Conservation (phyloP, 2,797 vertebrate species). For the Antennarius maculatus region DNA sequence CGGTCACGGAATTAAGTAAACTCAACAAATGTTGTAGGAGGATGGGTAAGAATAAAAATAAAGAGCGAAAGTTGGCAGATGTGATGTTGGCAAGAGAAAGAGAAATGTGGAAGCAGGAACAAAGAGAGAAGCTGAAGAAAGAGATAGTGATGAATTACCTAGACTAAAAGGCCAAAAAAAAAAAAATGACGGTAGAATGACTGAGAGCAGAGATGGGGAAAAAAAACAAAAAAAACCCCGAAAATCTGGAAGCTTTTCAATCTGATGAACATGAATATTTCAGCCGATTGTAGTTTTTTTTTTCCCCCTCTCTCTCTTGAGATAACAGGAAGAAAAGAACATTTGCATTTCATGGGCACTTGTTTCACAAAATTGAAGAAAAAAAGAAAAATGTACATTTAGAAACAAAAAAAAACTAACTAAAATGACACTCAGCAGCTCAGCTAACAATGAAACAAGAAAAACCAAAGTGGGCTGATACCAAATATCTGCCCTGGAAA, state of each 20-base stretch:
- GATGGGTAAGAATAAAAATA: background rate
- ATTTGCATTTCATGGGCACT: conserved; percentile 3
- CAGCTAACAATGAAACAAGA: background rate
- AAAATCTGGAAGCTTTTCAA: background rate
- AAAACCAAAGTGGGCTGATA: background rate
- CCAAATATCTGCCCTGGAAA: too few species aligned
- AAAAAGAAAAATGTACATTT: background rate
- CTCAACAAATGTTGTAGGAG: background rate
- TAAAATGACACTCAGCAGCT: background rate
- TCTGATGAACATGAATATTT: conserved; percentile 4
- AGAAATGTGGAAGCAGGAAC: background rate
- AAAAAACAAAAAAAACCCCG: background rate
- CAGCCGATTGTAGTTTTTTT: background rate
- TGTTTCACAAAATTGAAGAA: background rate
- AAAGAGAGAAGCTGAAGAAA: background rate
- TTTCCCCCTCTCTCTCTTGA: background rate
- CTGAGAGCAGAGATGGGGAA: too few species aligned
- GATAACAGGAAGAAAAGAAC: conserved; percentile 5
- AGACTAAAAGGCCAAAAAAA: background rate
- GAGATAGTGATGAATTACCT: background rate
- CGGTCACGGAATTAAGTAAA: conserved; percentile 4
- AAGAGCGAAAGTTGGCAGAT: background rate
- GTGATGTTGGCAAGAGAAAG: background rate
- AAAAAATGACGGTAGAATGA: background rate
- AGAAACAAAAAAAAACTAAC: background rate